Base-by-base conservation (phyloP, 2,797 vertebrate species). In the Sebastiscus tertius region DNA sequence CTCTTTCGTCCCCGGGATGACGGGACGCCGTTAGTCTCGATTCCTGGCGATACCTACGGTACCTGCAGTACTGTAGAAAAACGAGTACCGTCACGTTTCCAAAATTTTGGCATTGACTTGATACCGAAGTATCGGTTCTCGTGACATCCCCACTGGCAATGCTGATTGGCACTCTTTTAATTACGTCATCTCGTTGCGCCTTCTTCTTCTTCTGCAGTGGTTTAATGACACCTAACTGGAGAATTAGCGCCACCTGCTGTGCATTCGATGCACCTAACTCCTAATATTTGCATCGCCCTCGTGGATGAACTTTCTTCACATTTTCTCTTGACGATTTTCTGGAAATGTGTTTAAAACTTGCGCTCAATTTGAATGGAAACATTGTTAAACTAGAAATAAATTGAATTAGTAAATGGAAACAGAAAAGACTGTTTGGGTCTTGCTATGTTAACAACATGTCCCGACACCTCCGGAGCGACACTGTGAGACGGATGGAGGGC, bases 391-490 rank as follows among this genome's bases (percentile, higher is more conserved):
- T 14, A 18, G 10, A 14, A 26, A 60, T 7, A 16, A 24, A 71
- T 20, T 29, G 1, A 27, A 72, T 77, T 29, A 29, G 54, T 61
- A 27, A 49, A 80, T 82, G 81, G 84, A 87, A 85, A 85, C 33
- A 55, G 42, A 75, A 73, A 79, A 12, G 52, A 74, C 49, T 56
- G 39, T 62, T 84, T 39, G 46, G 42, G 59, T 42, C 68, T 77
- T 77, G 80, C 29, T 29, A 70, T 72, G 71, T 69, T 68, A 79
- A 75, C 83, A 55, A 36, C 49, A 4, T 74, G 80, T 77, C 74
- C 80, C 20, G 42, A 87, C 84, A 79, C 80, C 64, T 82, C 64
- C 77, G 85, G 86, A 86, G 77, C 89, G 82, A 91, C 88, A 71
- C 69, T 8, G 74, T 68, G 63, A 75, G 69, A 75, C 56, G 78